These are phyloP conservation scores for Dynastes hyllus DNA, from an alignment of 2,888 invertebrate species.

Conservation along the genomic window DNA sequence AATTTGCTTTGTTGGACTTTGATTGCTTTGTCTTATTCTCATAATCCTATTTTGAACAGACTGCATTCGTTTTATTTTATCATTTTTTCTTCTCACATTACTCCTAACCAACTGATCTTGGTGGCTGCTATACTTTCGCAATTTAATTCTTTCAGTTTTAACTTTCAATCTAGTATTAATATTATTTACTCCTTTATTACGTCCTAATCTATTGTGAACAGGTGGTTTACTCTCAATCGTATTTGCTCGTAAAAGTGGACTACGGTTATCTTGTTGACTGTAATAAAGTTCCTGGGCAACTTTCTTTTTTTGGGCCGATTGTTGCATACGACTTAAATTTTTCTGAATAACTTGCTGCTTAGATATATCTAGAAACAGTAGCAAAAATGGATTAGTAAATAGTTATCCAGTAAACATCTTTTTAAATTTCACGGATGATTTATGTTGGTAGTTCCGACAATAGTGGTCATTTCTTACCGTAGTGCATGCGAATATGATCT, in stretches of 20 bases:
- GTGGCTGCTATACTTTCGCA: conserved; percentile 19
- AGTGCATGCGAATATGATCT: too few relatives aligned
- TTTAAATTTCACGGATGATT: too few relatives aligned
- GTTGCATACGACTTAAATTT: conserved; percentile 41
- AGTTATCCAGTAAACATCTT: too few relatives aligned
- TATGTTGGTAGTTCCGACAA: too few relatives aligned
- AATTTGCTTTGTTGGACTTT: conserved; percentile 19
- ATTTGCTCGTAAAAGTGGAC: conserved; percentile 54
- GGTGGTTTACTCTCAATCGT: conserved; percentile 52
- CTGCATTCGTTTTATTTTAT: conserved; percentile 5
- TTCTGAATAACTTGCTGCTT: conserved; percentile 46
- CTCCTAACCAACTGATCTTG: conserved; percentile 17
- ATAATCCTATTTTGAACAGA: conserved; percentile 21
- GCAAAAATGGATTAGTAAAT: too few relatives aligned
- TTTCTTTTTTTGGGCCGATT: conserved; percentile 56
- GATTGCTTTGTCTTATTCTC: conserved; percentile 34
- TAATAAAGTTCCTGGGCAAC: conserved; percentile 61
- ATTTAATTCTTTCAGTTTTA: conserved; percentile 40
- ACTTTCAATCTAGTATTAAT: conserved; percentile 45
- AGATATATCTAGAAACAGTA: conserved; percentile 26
- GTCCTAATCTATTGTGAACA: conserved; percentile 60
- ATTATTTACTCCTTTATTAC: conserved; percentile 55
- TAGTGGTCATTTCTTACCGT: too few relatives aligned
- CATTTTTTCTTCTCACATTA: conserved; percentile 25
- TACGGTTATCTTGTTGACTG: conserved; percentile 53